Base-by-base conservation (phyloP, 2,113 vertebrate species). In the Arvicanthis niloticus region DNA sequence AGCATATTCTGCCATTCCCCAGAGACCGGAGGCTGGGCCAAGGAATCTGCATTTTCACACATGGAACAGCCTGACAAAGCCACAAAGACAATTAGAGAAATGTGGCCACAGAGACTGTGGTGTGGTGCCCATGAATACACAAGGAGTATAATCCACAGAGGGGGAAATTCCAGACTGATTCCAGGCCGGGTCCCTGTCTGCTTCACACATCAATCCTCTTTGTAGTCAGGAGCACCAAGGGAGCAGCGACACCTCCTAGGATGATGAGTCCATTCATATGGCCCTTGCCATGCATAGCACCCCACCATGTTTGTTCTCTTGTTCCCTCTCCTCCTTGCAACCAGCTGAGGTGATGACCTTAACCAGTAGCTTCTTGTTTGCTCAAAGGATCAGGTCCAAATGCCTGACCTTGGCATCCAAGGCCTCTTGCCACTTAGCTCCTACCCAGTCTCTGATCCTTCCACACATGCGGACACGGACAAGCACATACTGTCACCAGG, bases 211-310 rank as follows among this genome's bases (percentile, higher is more conserved):
- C 48, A 13, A 7, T 68, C 85, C 88, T 29, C 53, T 68, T 56
- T 45, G 40, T 24, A 29, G 29, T 45, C 53, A 80, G 70, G 67
- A 22, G 3, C 40, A 17, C 34, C 42, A 40, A 48, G 45, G 75
- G 42, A 37, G 48, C n/a, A 26, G 51, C 0, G 67, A 31, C 4
- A 8, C 48, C 31, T n/a, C n/a, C 48, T 40, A 53, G 42, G 75
- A 21, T 0, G 15, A 51, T 48, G 21, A 58, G 68, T 19, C 60
- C 26, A 24, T 21, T 17, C 6, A 0, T 4, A 17, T 0, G 29
- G 31, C 86, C 60, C 34, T 72, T 48, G 15, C 11, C 45, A 24
- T 24, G 22, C 42, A 86, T 29, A 82, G 37, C 53, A 7, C 0
- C 60, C 45, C 37, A 48, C 6, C 34, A 15, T 1, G 7, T 7